These are phyloP conservation scores for Glomeris maerens DNA, from an alignment of 1,140 invertebrate genomes.

Conservation along the genomic window DNA sequence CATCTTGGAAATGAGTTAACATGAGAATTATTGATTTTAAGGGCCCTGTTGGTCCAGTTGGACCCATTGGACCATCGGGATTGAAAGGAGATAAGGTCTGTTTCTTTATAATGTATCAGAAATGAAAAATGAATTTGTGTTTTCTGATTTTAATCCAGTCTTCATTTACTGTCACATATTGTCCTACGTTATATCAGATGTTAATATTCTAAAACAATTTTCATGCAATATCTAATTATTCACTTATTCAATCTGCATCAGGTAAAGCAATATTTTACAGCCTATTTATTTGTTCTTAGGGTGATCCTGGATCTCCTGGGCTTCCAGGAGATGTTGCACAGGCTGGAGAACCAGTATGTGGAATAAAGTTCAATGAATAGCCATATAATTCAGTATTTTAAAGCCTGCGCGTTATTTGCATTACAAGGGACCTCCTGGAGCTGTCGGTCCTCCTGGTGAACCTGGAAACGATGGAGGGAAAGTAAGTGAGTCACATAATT, in stretches of 20 bases:
- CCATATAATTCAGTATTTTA: not conserved
- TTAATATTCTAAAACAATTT: no score
- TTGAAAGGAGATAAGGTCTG: slow-evolving; percentile 12
- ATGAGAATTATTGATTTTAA: not conserved
- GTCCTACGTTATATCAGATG: no score
- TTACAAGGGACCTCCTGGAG: slow-evolving; percentile 20
- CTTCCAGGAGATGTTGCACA: not conserved
- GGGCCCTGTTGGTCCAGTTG: slow-evolving; percentile 16
- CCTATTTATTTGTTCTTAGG: not conserved
- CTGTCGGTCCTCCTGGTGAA: slow-evolving; percentile 23
- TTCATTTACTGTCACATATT: no score
- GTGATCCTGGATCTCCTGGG: slow-evolving; percentile 6
- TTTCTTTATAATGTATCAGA: no score
- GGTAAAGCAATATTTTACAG: no score
- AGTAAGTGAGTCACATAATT: no score
- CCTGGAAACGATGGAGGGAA: slow-evolving; percentile 14
- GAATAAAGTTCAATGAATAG: not conserved
- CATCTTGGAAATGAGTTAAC: not conserved
- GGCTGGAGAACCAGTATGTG: slow-evolving; percentile 9
- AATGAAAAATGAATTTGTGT: no score
- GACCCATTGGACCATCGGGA: slow-evolving; percentile 21
- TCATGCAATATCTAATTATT: no score
- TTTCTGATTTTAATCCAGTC: no score
- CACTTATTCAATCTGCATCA: no score
- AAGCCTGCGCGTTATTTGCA: not conserved